Evolutionary conservation across 2,113 vertebrate genomes (phyloP).

Genomic region (Vulpes vulpes): DNA sequence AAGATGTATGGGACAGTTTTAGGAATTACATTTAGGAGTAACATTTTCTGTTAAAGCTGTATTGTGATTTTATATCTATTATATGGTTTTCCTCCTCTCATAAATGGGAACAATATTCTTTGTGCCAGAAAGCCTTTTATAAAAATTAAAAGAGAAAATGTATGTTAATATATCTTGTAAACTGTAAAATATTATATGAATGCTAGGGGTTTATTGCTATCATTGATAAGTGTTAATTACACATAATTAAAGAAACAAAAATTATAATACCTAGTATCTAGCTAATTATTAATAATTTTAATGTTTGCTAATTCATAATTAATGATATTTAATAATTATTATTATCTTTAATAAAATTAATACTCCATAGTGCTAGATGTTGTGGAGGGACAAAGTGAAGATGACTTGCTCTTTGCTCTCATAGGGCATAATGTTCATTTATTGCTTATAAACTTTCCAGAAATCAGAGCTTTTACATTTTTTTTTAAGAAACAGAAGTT

Average conservation of each 20-base stretch:
- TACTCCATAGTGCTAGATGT: not conserved
- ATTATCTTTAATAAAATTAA: conserved; percentile 27
- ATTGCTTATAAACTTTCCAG: not conserved
- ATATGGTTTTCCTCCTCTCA: not conserved
- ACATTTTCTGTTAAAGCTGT: conserved; percentile 39
- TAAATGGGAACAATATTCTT: not conserved
- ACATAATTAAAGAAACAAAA: conserved; percentile 50
- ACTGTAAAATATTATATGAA: not conserved
- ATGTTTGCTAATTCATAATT: not conserved
- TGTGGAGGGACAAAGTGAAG: not conserved
- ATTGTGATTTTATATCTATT: not conserved
- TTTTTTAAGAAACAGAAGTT: not conserved
- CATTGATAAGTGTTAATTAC: conserved; percentile 9
- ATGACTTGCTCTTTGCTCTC: not conserved
- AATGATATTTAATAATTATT: conserved; percentile 1
- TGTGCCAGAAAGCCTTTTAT: not conserved
- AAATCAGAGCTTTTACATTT: not conserved
- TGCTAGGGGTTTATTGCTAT: not conserved
- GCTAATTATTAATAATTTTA: not conserved
- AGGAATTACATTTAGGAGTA: not conserved
- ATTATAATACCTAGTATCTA: conserved; percentile 7
- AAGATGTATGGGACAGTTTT: not conserved
- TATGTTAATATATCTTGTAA: not conserved
- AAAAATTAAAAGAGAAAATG: conserved; percentile 46
- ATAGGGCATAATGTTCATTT: not conserved